Evolutionary conservation across 1,140 invertebrate genomes (phyloP).

Genomic region (Calliphora vicina): DNA sequence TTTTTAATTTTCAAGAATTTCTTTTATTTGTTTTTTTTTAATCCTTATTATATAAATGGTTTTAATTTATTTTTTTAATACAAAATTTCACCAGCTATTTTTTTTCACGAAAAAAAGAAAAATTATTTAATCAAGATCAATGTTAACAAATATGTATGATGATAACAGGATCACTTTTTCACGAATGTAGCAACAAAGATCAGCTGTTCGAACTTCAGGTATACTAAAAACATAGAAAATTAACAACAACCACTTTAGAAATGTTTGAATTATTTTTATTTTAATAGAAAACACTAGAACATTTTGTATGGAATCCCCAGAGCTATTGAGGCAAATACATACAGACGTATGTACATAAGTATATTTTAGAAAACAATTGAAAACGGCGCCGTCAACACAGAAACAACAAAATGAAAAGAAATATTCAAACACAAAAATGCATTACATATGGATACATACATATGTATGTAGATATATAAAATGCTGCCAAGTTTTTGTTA

Average conservation of each 20-base stretch:
- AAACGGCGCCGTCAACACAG: not conserved
- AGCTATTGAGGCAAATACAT: not conserved
- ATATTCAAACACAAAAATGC: not conserved
- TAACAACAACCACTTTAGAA: not conserved
- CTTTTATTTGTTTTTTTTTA: no score
- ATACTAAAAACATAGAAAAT: not conserved
- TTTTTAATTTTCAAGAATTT: no score
- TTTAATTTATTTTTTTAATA: no score
- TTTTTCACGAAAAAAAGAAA: no score
- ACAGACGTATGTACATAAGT: no score
- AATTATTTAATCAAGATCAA: not conserved
- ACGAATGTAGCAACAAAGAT: not conserved
- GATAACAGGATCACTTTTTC: no score
- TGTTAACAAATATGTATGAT: not conserved
- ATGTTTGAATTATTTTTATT: not conserved
- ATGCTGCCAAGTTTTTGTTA: conserved; percentile 7
- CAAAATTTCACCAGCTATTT: no score
- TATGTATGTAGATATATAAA: no score
- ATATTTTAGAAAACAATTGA: not conserved
- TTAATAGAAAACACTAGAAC: not conserved
- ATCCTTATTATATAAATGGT: no score
- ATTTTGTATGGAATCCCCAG: not conserved
- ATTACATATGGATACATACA: not conserved
- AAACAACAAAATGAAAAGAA: not conserved
- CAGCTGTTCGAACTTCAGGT: not conserved